Percentiles rank a stretch among this genome's conserved stretches.
Evolutionary conservation across 2,888 invertebrate genomes (phyloP).

Genomic region (Sarcophaga caerulescens): DNA sequence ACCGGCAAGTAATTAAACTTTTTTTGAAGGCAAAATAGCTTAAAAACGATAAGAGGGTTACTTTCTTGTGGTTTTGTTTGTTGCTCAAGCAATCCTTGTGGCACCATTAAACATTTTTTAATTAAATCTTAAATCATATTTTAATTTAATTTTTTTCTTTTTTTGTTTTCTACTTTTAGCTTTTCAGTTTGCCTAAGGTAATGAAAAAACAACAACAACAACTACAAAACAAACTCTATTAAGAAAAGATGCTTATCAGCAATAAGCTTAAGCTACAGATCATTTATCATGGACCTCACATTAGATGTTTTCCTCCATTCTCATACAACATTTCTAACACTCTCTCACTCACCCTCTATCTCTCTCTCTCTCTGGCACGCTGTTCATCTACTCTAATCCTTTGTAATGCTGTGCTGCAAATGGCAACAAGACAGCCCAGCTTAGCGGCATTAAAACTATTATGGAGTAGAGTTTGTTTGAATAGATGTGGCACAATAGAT

Average conservation of each 20-base stretch:
- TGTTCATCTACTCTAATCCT: background rate
- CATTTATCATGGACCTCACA: conserved; percentile 64
- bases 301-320: conserved; percentile 41
- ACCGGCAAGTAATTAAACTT: background rate
- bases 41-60: background rate
- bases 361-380: background rate
- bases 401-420: background rate
- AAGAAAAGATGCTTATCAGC: conserved; percentile 55
- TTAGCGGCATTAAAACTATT: conserved; percentile 20
- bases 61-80: background rate
- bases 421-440: background rate
- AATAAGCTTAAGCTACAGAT: conserved; percentile 47
- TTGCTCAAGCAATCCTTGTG: background rate
- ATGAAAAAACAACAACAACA: conserved; percentile 17
- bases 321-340: conserved; percentile 53
- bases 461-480: background rate
- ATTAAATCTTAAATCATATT: conserved; percentile 54
- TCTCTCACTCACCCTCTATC: conserved; percentile 45
- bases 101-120: conserved; percentile 47
- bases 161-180: background rate
- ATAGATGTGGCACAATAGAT: no score
- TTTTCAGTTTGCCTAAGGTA: conserved; percentile 14
- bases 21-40: background rate
- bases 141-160: background rate
- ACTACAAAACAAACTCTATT: conserved; percentile 46